Base-by-base conservation (phyloP, 2,797 vertebrate genomes). In the Hoplostethus mediterraneus region DNA sequence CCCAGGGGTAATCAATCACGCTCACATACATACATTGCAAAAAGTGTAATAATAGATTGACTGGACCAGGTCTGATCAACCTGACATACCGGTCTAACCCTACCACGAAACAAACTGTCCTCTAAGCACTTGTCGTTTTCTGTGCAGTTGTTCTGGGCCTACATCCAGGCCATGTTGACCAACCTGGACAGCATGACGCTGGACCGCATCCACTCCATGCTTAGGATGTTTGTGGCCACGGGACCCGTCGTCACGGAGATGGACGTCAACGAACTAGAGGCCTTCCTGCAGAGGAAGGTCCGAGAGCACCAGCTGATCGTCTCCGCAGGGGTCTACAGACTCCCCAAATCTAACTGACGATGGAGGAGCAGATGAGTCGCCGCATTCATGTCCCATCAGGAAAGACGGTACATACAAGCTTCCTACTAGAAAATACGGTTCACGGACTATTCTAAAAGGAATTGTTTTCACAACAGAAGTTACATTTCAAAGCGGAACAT, bases 91-190 rank as follows among this genome's bases (percentile, higher is more conserved):
- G 21, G 21, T 21, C 21, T 21, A 21, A 28, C 28, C 28, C 28
- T 28, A 28, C 28, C 28, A 28, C 28, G 28, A 42, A 14, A 13
- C 11, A 44, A 44, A 44, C 21, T 6, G 14, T 33, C 17, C 11
- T 64, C 45, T 64, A 42, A 54, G 10, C 10, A 1, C 6, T 25
- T 28, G 16, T 58, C 10, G 64, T 5, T 44, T 33, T 49, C 56
- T 33, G 38, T 52, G 28, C 89, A 99, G 98, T 88, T 99, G 17
- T 99, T 99, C 92, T 99, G 98, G 98, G 97, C 97, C 0, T 99
- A 99, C 86, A 97, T 99, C 90, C 98, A 99, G 86, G 97, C 97
- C 36, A 99, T 99, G 98, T 94, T 99, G 87, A 99, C 98, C 79
- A 99, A 99, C 94, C 94, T 99, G 76, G 98, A 99, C 93, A 96